Evolutionary conservation across 2,113 vertebrate species (phyloP), one percentile per base, ranked within the genome.

Genomic region (Psophia crepitans): DNA sequence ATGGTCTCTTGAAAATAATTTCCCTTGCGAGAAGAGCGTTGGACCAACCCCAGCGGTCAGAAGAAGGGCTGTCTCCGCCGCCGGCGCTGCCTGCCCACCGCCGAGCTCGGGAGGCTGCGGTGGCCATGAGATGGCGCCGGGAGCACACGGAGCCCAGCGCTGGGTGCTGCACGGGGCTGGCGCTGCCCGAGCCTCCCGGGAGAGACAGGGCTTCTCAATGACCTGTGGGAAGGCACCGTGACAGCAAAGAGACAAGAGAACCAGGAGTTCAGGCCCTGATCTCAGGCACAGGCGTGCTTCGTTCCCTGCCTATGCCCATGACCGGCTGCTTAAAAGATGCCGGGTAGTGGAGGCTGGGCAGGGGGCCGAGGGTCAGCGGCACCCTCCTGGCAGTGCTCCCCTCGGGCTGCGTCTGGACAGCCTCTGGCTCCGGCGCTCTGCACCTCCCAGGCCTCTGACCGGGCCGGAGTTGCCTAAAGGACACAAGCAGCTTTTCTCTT

Each of bases 101-200:
- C 54, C 51, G 0, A 1, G 4, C 76, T 63, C 12, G 48, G 65
- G 54, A 9, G 5, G 0, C 3, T 9, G 54, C 1, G 10, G 33
- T 30, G 80, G 77, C 93, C 79, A 4, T 71, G 58, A 87, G 92
- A 28, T 75, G 92, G 95, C 69, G 14, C 82, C 90, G 18, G 24
- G 84, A 56, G 8, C 63, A 11, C 9, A 28, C 57, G 5, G 49
- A 26, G 27, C 51, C 43, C 43, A 43, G 44, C 44, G 20, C 20
- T 21, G 32, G 28, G 37, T 24, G 35, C 49, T 51, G 46, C 43
- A 43, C 43, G 44, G 21, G 48, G 51, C 66, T 70, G n/a, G 21
- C 44, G 58, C 63, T 74, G n/a, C 15, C 4, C 12, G 60, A 26
- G 75, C 11, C 68, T 64, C 58, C 43, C 48, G 32, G 41, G 8